These are phyloP conservation scores for Entomyzon cyanotis DNA, from an alignment of 2,113 vertebrate genomes.

Conservation along the genomic window DNA sequence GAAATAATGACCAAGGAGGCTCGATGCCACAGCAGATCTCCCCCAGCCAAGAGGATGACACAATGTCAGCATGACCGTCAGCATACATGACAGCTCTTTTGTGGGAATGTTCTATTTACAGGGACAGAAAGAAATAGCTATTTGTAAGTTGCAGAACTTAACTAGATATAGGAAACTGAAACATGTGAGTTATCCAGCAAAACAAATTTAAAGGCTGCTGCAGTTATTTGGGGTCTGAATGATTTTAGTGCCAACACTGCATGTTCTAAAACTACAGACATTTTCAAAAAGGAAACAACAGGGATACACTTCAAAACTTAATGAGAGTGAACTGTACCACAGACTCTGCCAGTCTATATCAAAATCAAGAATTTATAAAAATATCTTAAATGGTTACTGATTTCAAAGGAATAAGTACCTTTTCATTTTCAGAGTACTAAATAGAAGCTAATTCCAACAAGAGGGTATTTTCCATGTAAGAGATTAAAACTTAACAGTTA, in stretches of 20 bases:
- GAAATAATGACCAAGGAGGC: not conserved
- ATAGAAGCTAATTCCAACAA: not conserved
- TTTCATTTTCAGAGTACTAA: not conserved
- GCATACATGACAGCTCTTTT: not conserved
- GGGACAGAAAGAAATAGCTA: not conserved
- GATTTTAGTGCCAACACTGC: not conserved
- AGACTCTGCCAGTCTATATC: not conserved
- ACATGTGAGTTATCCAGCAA: not conserved
- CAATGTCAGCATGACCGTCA: not conserved
- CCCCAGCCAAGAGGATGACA: not conserved
- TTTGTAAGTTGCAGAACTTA: not conserved
- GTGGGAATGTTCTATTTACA: not conserved
- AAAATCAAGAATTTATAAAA: not conserved
- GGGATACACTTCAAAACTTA: not conserved
- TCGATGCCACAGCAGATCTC: not conserved
- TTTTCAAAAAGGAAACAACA: not conserved
- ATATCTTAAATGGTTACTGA: not conserved
- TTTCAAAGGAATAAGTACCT: not conserved
- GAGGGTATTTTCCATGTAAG: not conserved
- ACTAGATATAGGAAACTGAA: not conserved
- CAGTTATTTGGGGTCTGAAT: not conserved
- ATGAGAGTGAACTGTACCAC: not conserved
- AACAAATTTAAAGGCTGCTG: not conserved
- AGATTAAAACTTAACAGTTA: not conserved
- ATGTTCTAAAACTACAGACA: not conserved